A percentile compares a stretch with the other conserved stretches of the same genome.
Conservation (phyloP, 2,888 invertebrate species). For the Cylloceria caligata region DNA sequence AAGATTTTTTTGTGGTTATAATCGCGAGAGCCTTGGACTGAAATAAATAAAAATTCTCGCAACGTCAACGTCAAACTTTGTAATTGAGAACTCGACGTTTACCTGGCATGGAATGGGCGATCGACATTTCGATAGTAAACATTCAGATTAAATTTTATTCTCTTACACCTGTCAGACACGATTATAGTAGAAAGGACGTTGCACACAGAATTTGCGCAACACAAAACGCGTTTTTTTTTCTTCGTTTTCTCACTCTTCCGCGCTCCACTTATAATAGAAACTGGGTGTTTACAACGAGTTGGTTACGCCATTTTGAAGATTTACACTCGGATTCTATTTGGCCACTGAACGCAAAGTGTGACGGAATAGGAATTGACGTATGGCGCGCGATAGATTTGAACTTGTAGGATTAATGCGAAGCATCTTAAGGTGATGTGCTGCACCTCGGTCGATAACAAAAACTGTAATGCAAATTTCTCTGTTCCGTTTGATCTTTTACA, state of each 20-base stretch:
- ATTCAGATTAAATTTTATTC: constrained; percentile 80
- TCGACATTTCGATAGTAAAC: constrained; percentile 83
- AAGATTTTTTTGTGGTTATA: not conserved
- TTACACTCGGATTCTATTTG: constrained; percentile 76
- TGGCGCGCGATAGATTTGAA: constrained; percentile 6
- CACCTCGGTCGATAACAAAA: no score
- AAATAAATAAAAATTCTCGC: constrained; percentile 48
- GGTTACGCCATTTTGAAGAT: constrained; percentile 84
- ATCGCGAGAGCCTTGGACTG: constrained; percentile 31
- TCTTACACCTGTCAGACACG: constrained; percentile 73
- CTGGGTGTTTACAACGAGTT: constrained; percentile 82
- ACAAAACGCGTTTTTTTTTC: constrained; percentile 36
- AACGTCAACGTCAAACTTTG: constrained; percentile 69
- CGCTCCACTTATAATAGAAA: constrained; percentile 74
- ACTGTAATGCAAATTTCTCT: no score
- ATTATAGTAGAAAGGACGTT: constrained; percentile 57
- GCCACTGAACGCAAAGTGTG: not conserved
- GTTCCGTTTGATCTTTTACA: no score
- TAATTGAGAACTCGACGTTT: constrained; percentile 69
- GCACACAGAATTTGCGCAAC: constrained; percentile 3
- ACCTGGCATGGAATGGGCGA: constrained; percentile 85
- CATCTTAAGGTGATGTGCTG: no score
- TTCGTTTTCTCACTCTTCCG: constrained; percentile 52
- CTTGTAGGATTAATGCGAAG: not conserved
- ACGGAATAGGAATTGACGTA: not conserved